Percentiles rank a stretch among this genome's conserved stretches.
These are phyloP conservation scores for Cygnus atratus DNA, from an alignment of 2,113 vertebrate species.

Conservation along the genomic window DNA sequence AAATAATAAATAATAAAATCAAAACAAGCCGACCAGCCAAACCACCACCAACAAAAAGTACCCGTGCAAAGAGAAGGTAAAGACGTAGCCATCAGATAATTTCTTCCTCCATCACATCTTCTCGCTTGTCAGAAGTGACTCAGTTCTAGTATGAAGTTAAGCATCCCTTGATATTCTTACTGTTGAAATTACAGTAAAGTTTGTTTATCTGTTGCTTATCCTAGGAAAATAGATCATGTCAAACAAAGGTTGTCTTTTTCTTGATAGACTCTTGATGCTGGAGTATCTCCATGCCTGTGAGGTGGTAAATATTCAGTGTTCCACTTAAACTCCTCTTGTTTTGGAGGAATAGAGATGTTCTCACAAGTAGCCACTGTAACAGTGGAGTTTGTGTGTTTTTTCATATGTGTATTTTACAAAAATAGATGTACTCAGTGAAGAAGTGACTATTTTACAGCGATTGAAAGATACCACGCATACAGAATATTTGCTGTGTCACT, in stretches of 20 bases:
- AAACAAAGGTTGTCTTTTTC: not conserved
- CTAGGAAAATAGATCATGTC: not conserved
- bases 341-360: not conserved
- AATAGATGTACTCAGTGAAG: not conserved
- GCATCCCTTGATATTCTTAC: not conserved
- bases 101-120: not conserved
- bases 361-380: not conserved
- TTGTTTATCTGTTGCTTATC: not conserved
- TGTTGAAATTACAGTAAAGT: not conserved
- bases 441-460: not conserved
- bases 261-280: not conserved
- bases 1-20: not conserved
- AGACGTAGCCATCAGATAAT: not conserved
- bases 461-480: not conserved
- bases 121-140: not conserved
- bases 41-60: not conserved
- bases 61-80: not conserved
- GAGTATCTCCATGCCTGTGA: not conserved
- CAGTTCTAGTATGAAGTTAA: not conserved
- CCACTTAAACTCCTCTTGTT: not conserved
- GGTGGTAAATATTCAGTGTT: not conserved
- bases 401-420: not conserved
- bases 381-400: not conserved
- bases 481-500: not conserved
- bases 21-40: no score